Base-by-base conservation (phyloP, 64 coral and sea anemone genomes). In the Stylophora pistillata region DNA sequence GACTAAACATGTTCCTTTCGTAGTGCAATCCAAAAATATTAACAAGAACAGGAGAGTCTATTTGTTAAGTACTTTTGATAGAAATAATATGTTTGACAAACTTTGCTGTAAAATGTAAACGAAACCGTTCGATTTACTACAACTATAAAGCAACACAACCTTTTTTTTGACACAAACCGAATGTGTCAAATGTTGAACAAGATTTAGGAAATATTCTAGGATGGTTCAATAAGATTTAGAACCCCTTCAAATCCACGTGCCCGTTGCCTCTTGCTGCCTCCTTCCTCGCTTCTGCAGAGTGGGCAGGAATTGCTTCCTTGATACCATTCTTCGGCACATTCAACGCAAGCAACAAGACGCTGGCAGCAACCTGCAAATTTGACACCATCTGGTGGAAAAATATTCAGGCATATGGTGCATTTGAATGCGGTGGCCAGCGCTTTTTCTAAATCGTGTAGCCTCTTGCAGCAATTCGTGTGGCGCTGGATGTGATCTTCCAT, bases 241-340 rank as follows among this genome's bases (percentile, higher is more conserved):
- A 7, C n/a, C n/a, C n/a, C n/a, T n/a, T n/a, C n/a, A n/a, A n/a
- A n/a, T n/a, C n/a, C n/a, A n/a, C n/a, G n/a, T n/a, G n/a, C n/a
- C n/a, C n/a, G n/a, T n/a, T n/a, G n/a, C n/a, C n/a, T n/a, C n/a
- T n/a, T n/a, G n/a, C 16, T 54, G n/a, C 66, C 18, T 15, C 85
- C 85, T 37, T 86, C 69, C 20, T 86, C 85, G 47, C 56, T 53
- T 57, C 85, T 73, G 56, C 85, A 86, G 56, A 56, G 85, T 18
- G 85, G 85, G 53, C 85, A 86, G 6, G 69, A 30, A 9, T 9
- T 30, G 47, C 63, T 74, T 6, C 17, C 56, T 18, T 25, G 25
- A 26, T 86, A 86, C 85, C 85, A 74, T 57, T 86, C 85, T 7
- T 86, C 85, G 9, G 85, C 85, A 57, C 85, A 86, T 86, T 86